Evolutionary conservation across 2,113 vertebrate genomes (phyloP).

Genomic region (Cephalopterus ornatus): DNA sequence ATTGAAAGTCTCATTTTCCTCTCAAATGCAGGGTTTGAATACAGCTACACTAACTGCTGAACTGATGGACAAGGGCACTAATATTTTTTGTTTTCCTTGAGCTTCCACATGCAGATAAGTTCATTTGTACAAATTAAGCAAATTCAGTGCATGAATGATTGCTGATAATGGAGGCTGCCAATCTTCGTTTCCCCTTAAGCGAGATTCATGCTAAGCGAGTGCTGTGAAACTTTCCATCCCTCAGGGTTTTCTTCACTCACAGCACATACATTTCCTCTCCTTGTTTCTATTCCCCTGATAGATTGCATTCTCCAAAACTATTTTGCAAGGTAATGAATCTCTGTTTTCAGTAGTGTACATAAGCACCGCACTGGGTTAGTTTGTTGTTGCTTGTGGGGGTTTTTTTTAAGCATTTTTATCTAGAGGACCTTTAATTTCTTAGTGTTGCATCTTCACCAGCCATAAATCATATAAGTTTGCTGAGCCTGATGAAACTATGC

Average conservation of each 20-base stretch:
- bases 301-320: neutral
- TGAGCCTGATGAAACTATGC: neutral
- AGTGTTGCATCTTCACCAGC: neutral
- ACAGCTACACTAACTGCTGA: neutral
- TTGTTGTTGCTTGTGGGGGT: neutral
- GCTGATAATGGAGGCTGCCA: neutral
- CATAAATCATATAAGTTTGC: neutral
- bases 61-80: neutral
- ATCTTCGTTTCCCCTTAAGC: neutral
- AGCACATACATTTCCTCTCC: neutral
- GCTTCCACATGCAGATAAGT: neutral
- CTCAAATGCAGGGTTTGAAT: neutral
- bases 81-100: neutral
- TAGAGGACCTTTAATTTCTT: neutral
- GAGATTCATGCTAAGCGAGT: neutral
- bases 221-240: neutral
- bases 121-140: neutral
- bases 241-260: neutral
- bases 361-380: neutral
- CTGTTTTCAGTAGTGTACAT: neutral
- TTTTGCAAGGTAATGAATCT: neutral
- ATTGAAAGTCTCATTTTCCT: neutral
- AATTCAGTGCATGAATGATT: neutral
- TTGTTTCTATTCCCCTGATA: neutral
- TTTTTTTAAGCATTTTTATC: neutral